Evolutionary conservation across 1,140 invertebrate genomes (phyloP).

Genomic region (Hermatobates lingyangjiaoensis): DNA sequence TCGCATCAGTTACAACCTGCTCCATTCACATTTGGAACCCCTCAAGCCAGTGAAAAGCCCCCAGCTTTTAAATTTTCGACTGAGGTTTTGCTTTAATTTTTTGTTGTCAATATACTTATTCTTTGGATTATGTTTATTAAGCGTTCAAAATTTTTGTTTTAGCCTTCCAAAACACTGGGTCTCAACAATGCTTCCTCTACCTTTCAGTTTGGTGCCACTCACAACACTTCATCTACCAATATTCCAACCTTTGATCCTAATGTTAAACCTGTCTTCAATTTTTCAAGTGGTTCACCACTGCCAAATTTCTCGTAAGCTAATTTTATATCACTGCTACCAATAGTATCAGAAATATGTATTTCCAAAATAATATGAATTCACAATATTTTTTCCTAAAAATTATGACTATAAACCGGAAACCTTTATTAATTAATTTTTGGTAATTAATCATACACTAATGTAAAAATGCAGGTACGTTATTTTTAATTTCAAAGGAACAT

Average conservation of each 20-base stretch:
- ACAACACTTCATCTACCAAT: background rate
- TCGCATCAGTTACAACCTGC: background rate
- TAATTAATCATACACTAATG: no score
- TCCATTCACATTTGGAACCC: background rate
- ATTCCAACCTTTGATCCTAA: slow-evolving; percentile 8
- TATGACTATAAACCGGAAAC: no score
- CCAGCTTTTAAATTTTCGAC: slow-evolving; percentile 1
- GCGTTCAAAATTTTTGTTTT: no score
- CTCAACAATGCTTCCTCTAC: no score
- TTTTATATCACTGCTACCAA: no score
- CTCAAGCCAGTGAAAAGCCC: background rate
- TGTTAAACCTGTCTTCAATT: slow-evolving; percentile 9
- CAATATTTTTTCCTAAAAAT: no score
- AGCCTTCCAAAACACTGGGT: no score
- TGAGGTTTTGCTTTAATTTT: slow-evolving; percentile 1
- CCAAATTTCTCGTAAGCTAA: slow-evolving; percentile 9
- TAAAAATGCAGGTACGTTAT: no score
- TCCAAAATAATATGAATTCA: no score
- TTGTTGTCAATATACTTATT: background rate
- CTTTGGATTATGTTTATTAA: background rate
- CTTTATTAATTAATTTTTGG: no score
- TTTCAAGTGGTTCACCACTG: slow-evolving; percentile 6
- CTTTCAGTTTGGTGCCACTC: background rate
- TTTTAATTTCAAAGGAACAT: no score
- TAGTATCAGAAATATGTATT: no score